Evolutionary conservation across 2,113 vertebrate species (phyloP), one percentile per base, ranked within the genome.

Genomic region (Apaloderma vittatum): DNA sequence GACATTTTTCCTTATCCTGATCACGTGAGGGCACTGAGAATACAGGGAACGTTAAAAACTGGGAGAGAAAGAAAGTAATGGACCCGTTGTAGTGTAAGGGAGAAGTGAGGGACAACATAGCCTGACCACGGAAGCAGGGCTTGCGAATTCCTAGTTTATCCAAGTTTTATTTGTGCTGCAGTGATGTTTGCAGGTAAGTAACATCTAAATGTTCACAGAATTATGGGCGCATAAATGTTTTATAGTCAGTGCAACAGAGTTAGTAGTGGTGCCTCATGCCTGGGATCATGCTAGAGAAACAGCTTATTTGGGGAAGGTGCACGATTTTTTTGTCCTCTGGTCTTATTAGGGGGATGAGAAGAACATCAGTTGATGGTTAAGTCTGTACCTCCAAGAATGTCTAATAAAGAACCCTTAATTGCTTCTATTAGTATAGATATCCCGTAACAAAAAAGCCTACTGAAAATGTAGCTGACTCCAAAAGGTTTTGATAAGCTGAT

Each of bases 381-480:
- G 8, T 45, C n/a, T 88, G 40, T 90, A 52, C 70, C 11, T 93
- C 59, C 5, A 9, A 83, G 76, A 77, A 15, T 48, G 51, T 13
- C 54, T 84, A 86, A 88, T 81, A 92, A 83, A 86, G 79, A 86
- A 81, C 19, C 13, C 61, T 89, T 95, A 95, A 88, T 84, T 88
- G 83, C 67, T 86, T 94, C 13, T 37, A 74, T 86, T 83, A 73
- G 34, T 76, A 61, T 61, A 88, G 62, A 79, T 45, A 65, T 32
- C 45, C 27, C 59, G 71, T 67, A 88, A 81, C 91, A 80, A 94
- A 92, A 94, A 92, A 88, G 72, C 72, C 36, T 86, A 70, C 46
- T 81, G 82, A 89, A 91, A 89, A 87, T 61, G 54, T 75, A 63
- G 86, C 93, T 94, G 93, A 85, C 87, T 96, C 61, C 70, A 85